Conservation (phyloP, 2,113 vertebrate species). For the Synchiropus splendidus region DNA sequence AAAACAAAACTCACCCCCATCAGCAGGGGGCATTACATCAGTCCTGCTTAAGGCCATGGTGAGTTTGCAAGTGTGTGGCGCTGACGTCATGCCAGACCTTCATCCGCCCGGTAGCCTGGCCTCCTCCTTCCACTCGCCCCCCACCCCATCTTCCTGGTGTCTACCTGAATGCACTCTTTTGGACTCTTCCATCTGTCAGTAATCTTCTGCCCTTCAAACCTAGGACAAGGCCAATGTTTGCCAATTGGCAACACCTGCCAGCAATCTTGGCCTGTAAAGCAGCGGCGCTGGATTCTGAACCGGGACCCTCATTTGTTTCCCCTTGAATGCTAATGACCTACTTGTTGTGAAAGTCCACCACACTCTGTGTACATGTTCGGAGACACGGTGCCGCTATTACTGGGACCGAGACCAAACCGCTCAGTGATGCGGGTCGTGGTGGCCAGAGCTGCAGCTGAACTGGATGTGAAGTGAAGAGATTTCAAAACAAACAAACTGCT, state of each 20-base stretch:
- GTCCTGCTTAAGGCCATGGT: constrained; percentile 37
- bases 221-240: constrained; percentile 56
- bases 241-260: constrained; percentile 66
- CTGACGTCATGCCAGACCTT: constrained; percentile 67
- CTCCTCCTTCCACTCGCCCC: constrained; percentile 25
- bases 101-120: constrained; percentile 55
- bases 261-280: constrained; percentile 60
- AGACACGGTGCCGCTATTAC: constrained; percentile 39
- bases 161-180: constrained; percentile 66
- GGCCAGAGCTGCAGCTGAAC: constrained; percentile 17
- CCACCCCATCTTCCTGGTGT: constrained; percentile 28
- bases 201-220: constrained; percentile 69
- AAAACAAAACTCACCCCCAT: constrained; percentile 11
- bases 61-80: constrained; percentile 47
- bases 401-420: constrained; percentile 36
- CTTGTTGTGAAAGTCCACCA: constrained; percentile 56
- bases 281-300: constrained; percentile 41
- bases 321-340: constrained; percentile 62
- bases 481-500: no score
- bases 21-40: constrained; percentile 55
- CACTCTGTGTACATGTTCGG: constrained; percentile 44
- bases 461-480: not conserved
- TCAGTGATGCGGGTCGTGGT: constrained; percentile 16
- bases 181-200: constrained; percentile 67
- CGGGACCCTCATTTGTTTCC: constrained; percentile 59